These are phyloP conservation scores for Furcula furcula DNA, from an alignment of 2,888 invertebrate species.

Conservation along the genomic window DNA sequence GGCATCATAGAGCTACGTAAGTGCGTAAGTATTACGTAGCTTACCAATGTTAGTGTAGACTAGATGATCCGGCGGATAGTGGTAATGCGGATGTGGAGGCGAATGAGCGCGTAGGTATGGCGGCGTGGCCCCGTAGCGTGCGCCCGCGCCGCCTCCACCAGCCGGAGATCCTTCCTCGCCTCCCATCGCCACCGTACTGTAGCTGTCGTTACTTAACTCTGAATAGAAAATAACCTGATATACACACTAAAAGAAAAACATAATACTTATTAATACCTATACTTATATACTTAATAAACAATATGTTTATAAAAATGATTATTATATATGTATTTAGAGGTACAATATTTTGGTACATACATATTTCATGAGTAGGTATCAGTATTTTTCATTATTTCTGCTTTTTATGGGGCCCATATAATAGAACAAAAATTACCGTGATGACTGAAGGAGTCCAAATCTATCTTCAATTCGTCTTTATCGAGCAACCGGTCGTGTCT, in stretches of 20 bases:
- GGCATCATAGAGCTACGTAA: too few relatives aligned
- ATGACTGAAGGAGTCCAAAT: constrained; percentile 94
- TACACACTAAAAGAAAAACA: too few relatives aligned
- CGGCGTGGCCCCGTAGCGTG: constrained; percentile 83
- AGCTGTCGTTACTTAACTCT: constrained; percentile 95
- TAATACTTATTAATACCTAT: too few relatives aligned
- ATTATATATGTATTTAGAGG: too few relatives aligned
- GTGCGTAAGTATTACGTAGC: constrained; percentile 10
- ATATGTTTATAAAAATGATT: too few relatives aligned
- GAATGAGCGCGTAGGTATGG: constrained; percentile 90
- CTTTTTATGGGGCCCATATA: too few relatives aligned
- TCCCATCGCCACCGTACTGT: constrained; percentile 92
- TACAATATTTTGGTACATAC: too few relatives aligned
- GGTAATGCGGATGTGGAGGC: constrained; percentile 89
- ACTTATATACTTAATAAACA: too few relatives aligned
- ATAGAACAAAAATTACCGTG: constrained; percentile 85
- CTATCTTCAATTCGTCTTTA: constrained; percentile 94
- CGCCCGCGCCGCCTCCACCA: constrained; percentile 81
- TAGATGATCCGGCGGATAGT: constrained; percentile 91
- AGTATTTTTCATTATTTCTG: too few relatives aligned
- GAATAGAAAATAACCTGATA: too few relatives aligned
- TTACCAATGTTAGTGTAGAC: constrained; percentile 92
- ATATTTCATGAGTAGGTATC: too few relatives aligned
- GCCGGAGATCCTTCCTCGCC: constrained; percentile 89
- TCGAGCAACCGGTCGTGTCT: constrained; percentile 91